These are phyloP conservation scores for Pinna nobilis DNA, from an alignment of 1,140 invertebrate species.

Conservation along the genomic window DNA sequence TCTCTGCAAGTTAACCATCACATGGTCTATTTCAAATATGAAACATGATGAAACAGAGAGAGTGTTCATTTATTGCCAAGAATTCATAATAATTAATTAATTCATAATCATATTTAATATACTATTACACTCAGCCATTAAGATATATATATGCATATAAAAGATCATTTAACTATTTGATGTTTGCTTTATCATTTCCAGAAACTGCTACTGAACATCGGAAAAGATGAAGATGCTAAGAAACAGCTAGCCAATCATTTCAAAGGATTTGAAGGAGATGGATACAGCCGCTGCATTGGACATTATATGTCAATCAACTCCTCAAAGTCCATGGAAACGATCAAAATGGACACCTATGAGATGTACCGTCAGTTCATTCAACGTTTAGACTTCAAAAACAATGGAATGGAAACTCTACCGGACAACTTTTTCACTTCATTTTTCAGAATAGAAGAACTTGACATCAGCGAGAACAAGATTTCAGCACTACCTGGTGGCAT, in stretches of 20 bases:
- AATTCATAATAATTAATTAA: no score
- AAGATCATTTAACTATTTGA: no score
- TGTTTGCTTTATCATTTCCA: no score
- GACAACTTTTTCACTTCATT: constrained; percentile 48
- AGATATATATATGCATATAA: no score
- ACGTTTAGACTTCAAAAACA: constrained; percentile 53
- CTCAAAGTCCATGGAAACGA: not conserved
- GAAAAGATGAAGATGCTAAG: no score
- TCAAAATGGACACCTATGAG: constrained; percentile 24
- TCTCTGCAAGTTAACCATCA: no score
- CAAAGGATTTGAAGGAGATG: not conserved
- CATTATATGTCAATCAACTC: constrained; percentile 22
- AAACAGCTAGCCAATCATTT: not conserved
- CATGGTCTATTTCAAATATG: no score
- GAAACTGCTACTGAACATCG: no score
- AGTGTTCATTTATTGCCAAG: no score
- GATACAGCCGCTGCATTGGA: constrained; percentile 22
- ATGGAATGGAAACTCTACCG: constrained; percentile 36
- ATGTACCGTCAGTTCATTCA: constrained; percentile 39
- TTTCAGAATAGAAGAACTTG: constrained; percentile 34
- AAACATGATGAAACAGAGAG: no score
- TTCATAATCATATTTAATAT: no score
- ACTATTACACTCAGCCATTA: no score
- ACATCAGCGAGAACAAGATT: constrained; percentile 44
- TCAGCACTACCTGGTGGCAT: constrained; percentile 33